Base-by-base conservation (phyloP, 2,888 invertebrate genomes). In the Oligia latruncula region DNA sequence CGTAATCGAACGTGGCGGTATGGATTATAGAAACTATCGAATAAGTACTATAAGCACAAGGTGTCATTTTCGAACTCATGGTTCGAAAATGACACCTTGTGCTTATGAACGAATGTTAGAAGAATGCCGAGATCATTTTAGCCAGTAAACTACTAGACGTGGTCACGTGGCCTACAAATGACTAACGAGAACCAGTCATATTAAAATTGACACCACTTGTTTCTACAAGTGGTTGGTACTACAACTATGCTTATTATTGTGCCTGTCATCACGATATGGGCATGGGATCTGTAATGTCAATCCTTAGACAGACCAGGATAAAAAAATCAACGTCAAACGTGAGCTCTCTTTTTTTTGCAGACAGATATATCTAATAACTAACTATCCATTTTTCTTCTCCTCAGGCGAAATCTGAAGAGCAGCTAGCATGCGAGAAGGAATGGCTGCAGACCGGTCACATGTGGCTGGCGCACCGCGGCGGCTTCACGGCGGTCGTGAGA, bases 401-500 rank as follows among this genome's bases (percentile, higher is more conserved):
- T 1, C 96, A 98, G 98, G 98, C 98, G 1, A 97, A 97, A 92
- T 97, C 98, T 0, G 98, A 98, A 88, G 98, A 97, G 90, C 97
- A 98, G 90, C 92, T 98, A 77, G 97, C 97, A 43, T 96, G 97
- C 88, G 98, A 98, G 92, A 96, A 98, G 97, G 96, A 98, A 95
- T 98, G 98, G 92, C 97, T 98, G 40, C 97, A 97, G 88, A 97
- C 98, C 15, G 98, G 98, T 84, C 98, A 98, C 90, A 98, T 99
- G 92, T 99, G 99, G 99, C 96, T 99, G 90, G 98, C 99, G 77
- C 99, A 99, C 96, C 98, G 99, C 78, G 98, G 98, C 23, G 99
- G 99, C 20, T 99, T 99, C 95, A 98, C 99, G 2, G 98, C 98
- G 0, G 99, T 97, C 29, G 92, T 95, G 97, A 98, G 93, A 98